Evolutionary conservation across 2,113 vertebrate genomes (phyloP), one percentile per base, ranked within the genome.

Genomic region (Pyrgilauda ruficollis): DNA sequence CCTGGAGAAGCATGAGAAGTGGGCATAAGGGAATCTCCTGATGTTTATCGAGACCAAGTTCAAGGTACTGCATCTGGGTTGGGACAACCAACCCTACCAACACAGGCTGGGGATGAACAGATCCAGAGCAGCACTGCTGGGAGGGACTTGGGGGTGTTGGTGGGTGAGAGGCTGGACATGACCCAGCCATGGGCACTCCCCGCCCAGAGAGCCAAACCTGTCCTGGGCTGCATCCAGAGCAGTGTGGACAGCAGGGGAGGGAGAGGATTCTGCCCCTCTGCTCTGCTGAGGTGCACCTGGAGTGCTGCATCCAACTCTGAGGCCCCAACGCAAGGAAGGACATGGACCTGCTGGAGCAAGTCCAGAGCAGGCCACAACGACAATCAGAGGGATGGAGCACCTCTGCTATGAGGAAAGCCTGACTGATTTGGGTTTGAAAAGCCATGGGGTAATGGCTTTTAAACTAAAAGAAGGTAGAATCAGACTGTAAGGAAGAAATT

Each of bases 191-290:
- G 58, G 0, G 75, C 30, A 55, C 30, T 41, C 24, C 1, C n/a
- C 56, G 66, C 18, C 49, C 37, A 56, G 35, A 80, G 0, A 35
- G 43, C 35, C 76, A 81, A 59, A 20, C 0, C 0, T 50, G 53
- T 30, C 33, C 27, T 59, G 46, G 20, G 28, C 52, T 74, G 43
- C 61, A 67, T 17, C 52, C 35, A 50, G 1, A 76, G 31, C 30
- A 1, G 0, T 0, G 1, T 30, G 70, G 24, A 5, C 44, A 43
- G 43, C 52, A 50, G 44, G 52, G 30, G 0, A 44, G 15, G 30
- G 33, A 59, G 23, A 10, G 13, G 11, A 66, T 16, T 33, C 18
- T 66, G 10, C 16, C 43, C 31, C 59, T 31, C 50, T 50, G 21
- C 27, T 66, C 59, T 73, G 17, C 0, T 49, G 44, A 49, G 44